Conservation (phyloP, 2,797 vertebrate genomes). For the Kryptolebias ocellatus region DNA sequence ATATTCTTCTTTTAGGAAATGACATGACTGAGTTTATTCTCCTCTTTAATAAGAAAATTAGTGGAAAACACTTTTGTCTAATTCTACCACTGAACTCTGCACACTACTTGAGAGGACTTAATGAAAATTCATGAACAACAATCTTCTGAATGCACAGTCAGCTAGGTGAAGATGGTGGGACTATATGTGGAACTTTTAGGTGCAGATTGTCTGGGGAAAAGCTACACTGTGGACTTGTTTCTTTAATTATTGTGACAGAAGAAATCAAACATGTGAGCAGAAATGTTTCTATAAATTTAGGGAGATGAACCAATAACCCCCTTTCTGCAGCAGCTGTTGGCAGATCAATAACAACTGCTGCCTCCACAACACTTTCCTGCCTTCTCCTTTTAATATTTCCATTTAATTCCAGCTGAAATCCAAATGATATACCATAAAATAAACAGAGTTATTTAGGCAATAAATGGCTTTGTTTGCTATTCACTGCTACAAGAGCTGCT, state of each 20-base stretch:
- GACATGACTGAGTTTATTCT: constrained; percentile 26
- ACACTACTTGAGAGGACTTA: constrained; percentile 46
- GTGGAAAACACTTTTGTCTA: constrained; percentile 56
- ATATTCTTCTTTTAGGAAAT: constrained; percentile 38
- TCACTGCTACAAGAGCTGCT: constrained; percentile 7
- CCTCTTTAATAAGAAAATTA: constrained; percentile 55
- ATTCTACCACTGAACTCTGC: constrained; percentile 66
- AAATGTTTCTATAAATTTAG: constrained; percentile 36
- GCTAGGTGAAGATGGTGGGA: constrained; percentile 14
- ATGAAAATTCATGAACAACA: constrained; percentile 69
- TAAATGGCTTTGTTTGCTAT: constrained; percentile 31
- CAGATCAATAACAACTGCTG: constrained; percentile 33
- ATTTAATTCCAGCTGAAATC: constrained; percentile 40
- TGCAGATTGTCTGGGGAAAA: constrained; percentile 42
- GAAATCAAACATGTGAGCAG: constrained; percentile 49
- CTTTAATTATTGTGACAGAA: constrained; percentile 55
- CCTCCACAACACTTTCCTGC: constrained; percentile 39
- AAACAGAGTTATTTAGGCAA: constrained; percentile 49
- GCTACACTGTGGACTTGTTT: constrained; percentile 43
- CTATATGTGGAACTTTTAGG: constrained; percentile 35
- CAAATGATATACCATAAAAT: constrained; percentile 41
- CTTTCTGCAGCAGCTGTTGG: constrained; percentile 17
- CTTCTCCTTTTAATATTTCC: constrained; percentile 37
- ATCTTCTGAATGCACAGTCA: constrained; percentile 62
- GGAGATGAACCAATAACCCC: constrained; percentile 44